Base-by-base conservation (phyloP, 2,888 invertebrate genomes). In the Thereva nobilitata region DNA sequence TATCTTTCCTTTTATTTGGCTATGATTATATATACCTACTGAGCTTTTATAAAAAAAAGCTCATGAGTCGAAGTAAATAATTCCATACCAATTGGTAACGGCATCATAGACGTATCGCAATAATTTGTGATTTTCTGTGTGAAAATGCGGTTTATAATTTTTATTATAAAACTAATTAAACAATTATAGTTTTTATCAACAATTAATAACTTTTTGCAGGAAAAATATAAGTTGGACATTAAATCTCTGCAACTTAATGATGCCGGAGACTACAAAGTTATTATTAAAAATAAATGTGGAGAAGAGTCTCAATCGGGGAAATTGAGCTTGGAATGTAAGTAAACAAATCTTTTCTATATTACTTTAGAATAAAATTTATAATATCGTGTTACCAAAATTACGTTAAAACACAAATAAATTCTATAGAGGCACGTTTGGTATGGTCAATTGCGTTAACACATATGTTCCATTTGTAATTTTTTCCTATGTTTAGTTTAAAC, bases 211-310 rank as follows among this genome's bases (percentile, higher is more conserved):
- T 49, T 34, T 59, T 45, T 67, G 5, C 12, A 80, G 79, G 89
- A 91, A 70, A 82, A 86, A 54, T 91, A 89, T 76, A 88, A 87
- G 74, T 80, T 96, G 71, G 88, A 89, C 73, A 86, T 96, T 45
- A 86, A 85, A 56, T 87, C 87, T 64, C 84, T 91, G 1, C 84
- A 86, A 66, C 77, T 88, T 72, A 85, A 84, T 7, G 95, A 95
- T 77, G 89, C 87, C n/a, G 93, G 92, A 7, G 84, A 87, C 67
- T 96, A 94, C 83, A 89, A 90, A 72, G 91, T 93, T 68, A 87
- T 90, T 68, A 85, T 96, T 63, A 86, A 86, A 74, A 96, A 96
- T 78, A 88, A 90, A 75, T 84, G 92, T 56, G 97, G 96, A 63
- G 91, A 91, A 77, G 88, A 89, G 69, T 84, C 85, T 55, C 84